Evolutionary conservation across 2,888 invertebrate species (phyloP).

Genomic region (Exocentrus adspersus): DNA sequence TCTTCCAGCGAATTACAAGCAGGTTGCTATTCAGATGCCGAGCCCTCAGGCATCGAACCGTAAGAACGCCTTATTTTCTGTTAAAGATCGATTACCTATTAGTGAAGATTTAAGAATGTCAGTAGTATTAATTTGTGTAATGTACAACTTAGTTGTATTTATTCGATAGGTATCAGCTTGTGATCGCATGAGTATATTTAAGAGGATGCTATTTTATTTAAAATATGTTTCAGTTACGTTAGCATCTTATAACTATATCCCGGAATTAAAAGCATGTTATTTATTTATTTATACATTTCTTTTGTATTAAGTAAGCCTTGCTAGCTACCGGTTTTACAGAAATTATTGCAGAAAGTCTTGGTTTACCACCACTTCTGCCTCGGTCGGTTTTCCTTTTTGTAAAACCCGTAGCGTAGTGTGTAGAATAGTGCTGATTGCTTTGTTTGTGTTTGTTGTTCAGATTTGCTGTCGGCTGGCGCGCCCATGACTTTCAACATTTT

Average conservation of each 20-base stretch:
- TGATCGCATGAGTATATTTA: constrained; percentile 55
- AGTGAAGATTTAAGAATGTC: constrained; percentile 24
- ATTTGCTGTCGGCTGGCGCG: constrained; percentile 82
- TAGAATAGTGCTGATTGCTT: constrained; percentile 65
- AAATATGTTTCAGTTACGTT: constrained; percentile 36
- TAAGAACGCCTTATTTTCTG: constrained; percentile 63
- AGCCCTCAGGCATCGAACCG: constrained; percentile 77
- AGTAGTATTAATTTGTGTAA: constrained; percentile 36
- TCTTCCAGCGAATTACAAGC: constrained; percentile 85
- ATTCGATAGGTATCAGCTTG: constrained; percentile 52
- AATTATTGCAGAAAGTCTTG: constrained; percentile 15
- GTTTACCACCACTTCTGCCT: no score
- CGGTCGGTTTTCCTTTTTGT: constrained; percentile 8
- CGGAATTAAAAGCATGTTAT: constrained; percentile 47
- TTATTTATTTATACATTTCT: constrained; percentile 35
- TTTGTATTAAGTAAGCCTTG: constrained; percentile 43
- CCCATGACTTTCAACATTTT: constrained; percentile 88
- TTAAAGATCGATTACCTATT: constrained; percentile 16
- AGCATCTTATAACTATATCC: constrained; percentile 38
- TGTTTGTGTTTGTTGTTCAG: constrained; percentile 80
- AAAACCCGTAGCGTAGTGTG: constrained; percentile 45
- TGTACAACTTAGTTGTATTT: constrained; percentile 37
- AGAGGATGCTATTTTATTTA: constrained; percentile 41
- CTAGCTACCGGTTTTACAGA: constrained; percentile 35
- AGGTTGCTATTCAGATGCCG: constrained; percentile 81